Conservation (phyloP, 2,113 vertebrate species). For the Catagonus wagneri region DNA sequence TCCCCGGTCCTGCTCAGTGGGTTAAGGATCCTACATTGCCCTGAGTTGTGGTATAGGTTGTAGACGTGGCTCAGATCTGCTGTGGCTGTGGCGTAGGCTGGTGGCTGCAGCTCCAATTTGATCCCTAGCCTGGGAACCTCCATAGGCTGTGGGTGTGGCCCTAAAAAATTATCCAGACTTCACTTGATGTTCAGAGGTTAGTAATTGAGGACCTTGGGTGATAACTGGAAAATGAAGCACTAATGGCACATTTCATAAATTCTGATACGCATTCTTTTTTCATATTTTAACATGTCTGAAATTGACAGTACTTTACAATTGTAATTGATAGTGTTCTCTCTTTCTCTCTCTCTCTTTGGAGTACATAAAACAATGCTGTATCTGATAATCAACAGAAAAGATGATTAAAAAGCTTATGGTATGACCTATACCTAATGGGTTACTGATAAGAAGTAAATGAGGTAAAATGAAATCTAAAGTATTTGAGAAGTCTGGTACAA, state of each 20-base stretch:
- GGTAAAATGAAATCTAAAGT: conserved; percentile 24
- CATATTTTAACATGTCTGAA: conserved; percentile 41
- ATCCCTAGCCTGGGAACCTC: too few species aligned
- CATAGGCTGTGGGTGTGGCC: too few species aligned
- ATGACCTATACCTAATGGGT: not conserved
- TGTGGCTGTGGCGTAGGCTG: too few species aligned
- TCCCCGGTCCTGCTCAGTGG: too few species aligned
- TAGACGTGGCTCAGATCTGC: too few species aligned
- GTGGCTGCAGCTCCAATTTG: too few species aligned
- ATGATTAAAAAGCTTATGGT: not conserved
- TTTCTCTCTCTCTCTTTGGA: not conserved
- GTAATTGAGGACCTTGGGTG: not conserved
- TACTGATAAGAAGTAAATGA: not conserved
- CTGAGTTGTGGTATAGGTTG: too few species aligned
- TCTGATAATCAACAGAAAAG: not conserved
- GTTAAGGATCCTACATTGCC: too few species aligned
- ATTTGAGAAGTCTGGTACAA: not conserved
- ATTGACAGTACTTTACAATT: not conserved
- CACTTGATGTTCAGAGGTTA: not conserved
- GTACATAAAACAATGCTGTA: not conserved
- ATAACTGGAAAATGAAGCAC: not conserved
- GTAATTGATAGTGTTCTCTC: not conserved
- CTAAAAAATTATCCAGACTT: not conserved
- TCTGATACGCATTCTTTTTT: not conserved
- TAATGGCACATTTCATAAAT: not conserved